Evolutionary conservation across 2,888 invertebrate species (phyloP).

Genomic region (Brachyptera putata): DNA sequence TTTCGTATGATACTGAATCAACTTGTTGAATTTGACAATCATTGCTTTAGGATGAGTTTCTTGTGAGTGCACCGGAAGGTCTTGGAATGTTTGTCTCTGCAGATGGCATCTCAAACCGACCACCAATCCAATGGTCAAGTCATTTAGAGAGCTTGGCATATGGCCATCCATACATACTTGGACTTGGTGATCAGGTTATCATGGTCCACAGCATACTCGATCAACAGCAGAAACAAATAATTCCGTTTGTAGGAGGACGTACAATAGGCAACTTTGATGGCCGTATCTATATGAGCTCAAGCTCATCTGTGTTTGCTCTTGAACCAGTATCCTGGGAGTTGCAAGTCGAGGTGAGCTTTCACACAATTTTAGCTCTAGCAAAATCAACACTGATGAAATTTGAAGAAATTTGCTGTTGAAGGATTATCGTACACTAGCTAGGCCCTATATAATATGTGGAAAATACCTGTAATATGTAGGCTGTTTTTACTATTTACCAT

Average conservation of each 20-base stretch:
- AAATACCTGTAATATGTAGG: too few species aligned
- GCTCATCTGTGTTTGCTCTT: conserved; percentile 46
- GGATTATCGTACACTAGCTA: too few species aligned
- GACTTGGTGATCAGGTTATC: conserved; percentile 46
- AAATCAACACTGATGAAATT: too few species aligned
- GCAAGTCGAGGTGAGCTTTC: conserved; percentile 47
- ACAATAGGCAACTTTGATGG: conserved; percentile 50
- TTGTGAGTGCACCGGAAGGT: conserved; percentile 49
- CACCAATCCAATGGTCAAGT: conserved; percentile 51
- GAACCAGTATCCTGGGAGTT: conserved; percentile 50
- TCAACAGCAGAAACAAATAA: conserved; percentile 49
- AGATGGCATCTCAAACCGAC: conserved; percentile 49
- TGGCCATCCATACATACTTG: conserved; percentile 48
- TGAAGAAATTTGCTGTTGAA: too few species aligned
- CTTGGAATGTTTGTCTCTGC: conserved; percentile 52
- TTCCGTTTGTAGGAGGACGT: conserved; percentile 48
- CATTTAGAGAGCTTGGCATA: conserved; percentile 42
- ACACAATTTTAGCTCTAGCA: too few species aligned
- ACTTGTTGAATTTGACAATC: too few species aligned
- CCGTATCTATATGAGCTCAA: conserved; percentile 46
- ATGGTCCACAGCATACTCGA: conserved; percentile 50
- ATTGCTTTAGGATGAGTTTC: conserved; percentile 49
- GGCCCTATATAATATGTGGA: too few species aligned
- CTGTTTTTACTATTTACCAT: too few species aligned
- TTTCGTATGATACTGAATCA: too few species aligned